phyloP scores from a whole-genome alignment of 1,140 invertebrate species.

The Helicoverpa armigera region DNA sequence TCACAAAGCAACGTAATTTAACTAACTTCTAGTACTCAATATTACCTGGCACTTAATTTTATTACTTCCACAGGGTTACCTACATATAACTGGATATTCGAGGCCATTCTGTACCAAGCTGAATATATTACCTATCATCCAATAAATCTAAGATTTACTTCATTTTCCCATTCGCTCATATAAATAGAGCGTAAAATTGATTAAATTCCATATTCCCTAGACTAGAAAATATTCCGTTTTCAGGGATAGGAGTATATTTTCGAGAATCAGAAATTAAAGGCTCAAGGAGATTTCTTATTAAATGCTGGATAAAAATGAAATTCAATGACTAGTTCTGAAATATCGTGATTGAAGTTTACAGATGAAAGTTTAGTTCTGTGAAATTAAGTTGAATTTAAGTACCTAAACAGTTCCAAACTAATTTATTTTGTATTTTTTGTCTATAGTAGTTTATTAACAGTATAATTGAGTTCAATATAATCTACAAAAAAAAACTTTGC shows the following conservation, averaged over 20 bases:
- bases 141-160: slow-evolving; percentile 32
- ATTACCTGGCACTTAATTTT: slow-evolving; percentile 11
- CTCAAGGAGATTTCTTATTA: not conserved
- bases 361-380: too few relatives aligned
- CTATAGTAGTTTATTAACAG: too few relatives aligned
- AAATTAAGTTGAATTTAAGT: too few relatives aligned
- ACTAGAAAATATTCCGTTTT: slow-evolving; percentile 31
- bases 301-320: not conserved
- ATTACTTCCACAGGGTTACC: slow-evolving; percentile 18
- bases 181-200: slow-evolving; percentile 39
- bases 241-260: slow-evolving; percentile 1
- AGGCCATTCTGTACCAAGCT: not conserved
- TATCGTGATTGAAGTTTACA: not conserved
- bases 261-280: slow-evolving; percentile 18
- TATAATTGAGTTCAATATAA: too few relatives aligned
- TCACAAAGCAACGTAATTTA: not conserved
- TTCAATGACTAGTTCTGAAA: not conserved
- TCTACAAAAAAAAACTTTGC: too few relatives aligned
- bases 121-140: slow-evolving; percentile 19
- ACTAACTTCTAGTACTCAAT: not conserved
- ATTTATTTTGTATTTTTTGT: too few relatives aligned
- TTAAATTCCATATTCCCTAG: slow-evolving; percentile 32
- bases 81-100: slow-evolving; percentile 27
- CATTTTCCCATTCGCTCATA: slow-evolving; percentile 8
- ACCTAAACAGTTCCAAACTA: too few relatives aligned